These are phyloP conservation scores for Phocoena sinus DNA, from an alignment of 2,113 vertebrate species.

Conservation along the genomic window DNA sequence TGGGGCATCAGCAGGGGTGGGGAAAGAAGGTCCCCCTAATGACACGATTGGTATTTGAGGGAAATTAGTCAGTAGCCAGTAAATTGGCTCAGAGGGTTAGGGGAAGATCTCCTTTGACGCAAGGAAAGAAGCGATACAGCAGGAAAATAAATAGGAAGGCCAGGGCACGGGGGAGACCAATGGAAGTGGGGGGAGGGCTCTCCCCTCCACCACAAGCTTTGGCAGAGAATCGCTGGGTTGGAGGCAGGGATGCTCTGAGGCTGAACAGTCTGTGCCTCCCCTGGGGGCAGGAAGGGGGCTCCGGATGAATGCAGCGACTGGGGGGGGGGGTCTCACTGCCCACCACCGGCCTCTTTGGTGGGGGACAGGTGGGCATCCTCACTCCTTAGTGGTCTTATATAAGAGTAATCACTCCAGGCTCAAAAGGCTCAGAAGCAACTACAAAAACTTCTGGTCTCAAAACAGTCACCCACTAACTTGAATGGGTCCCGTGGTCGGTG, in stretches of 20 bases:
- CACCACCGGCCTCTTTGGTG: background rate
- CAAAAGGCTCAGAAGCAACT: slow-evolving; percentile 21
- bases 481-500: background rate
- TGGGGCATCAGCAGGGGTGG: background rate
- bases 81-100: slow-evolving; percentile 60
- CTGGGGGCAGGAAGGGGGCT: slow-evolving; percentile 12
- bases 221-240: slow-evolving; percentile 40
- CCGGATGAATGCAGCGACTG: background rate
- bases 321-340: background rate
- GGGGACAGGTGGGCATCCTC: background rate
- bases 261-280: background rate
- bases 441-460: background rate
- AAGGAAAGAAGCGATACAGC: slow-evolving; percentile 36
- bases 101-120: slow-evolving; percentile 56
- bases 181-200: background rate
- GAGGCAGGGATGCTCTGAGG: background rate
- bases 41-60: slow-evolving; percentile 51
- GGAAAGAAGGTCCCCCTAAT: background rate
- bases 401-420: slow-evolving; percentile 8
- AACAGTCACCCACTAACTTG: background rate
- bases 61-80: slow-evolving; percentile 57
- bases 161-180: background rate
- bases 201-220: background rate
- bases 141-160: slow-evolving; percentile 73
- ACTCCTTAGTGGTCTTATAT: slow-evolving; percentile 3